Evolutionary conservation across 2,888 invertebrate genomes (phyloP), one percentile per base, ranked within the genome.

Genomic region (Odontomyia ornata): DNA sequence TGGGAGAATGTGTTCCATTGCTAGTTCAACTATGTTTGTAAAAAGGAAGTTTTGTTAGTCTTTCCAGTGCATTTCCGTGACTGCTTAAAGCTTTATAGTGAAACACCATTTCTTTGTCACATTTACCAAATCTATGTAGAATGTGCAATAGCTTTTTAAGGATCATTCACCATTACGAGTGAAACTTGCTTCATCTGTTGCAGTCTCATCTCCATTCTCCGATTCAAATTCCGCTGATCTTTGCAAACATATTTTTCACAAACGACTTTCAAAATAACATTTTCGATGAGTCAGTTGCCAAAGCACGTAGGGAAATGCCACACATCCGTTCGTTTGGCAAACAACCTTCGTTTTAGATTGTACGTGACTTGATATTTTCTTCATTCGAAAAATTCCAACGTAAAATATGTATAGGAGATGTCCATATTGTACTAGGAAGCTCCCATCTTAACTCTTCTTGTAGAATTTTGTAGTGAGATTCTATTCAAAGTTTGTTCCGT

Each of bases 301-400:
- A 60, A 60, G 60, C 60, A 60, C 60, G 60, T 60, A 60, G n/a
- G 25, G 7, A 25, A 60, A 60, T 15, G 21, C 60, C 25, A 60
- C 60, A 60, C 60, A 60, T 60, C 60, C 18, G 23, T 60, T 60
- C 60, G 0, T 23, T 2, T 25, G 9, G 60, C 60, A 60, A 60
- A 60, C 60, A 60, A 60, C 60, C 60, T 60, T 25, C 60, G 60
- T 60, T 60, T 56, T 60, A 23, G 23, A 60, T 21, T 25, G 23
- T 60, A 60, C 60, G 60, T 60, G 60, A 60, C 60, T 60, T 60
- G 60, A 25, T 21, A 25, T 60, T 52, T 52, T 18, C 60, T 60
- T 21, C 23, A 25, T 23, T 13, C 25, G 25, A 60, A 60, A 60
- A 52, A 52, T 13, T 36, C 36, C 9, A 5, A 5, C 3, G 5